Percentiles rank a stretch among this genome's conserved stretches.
phyloP scores from a whole-genome alignment of 2,888 invertebrate species.

The Pyrochroa serraticornis region DNA sequence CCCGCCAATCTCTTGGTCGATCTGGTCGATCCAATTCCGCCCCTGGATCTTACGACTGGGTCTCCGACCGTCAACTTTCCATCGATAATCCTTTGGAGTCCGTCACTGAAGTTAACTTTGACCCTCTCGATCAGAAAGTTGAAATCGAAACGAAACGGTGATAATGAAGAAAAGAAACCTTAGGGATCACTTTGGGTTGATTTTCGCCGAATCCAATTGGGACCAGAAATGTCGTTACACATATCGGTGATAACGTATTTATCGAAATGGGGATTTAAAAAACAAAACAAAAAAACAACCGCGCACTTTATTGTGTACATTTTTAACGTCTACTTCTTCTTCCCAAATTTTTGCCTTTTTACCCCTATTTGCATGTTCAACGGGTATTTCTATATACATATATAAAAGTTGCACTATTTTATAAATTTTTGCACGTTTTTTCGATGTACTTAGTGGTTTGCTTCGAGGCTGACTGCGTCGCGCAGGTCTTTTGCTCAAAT shows the following conservation, averaged over 20 bases:
- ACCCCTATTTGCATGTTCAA: slow-evolving; percentile 16
- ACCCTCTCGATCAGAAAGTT: slow-evolving; percentile 18
- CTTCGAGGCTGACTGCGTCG: slow-evolving; percentile 6
- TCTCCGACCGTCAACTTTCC: slow-evolving; percentile 47
- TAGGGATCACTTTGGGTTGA: not conserved
- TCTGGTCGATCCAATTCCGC: slow-evolving; percentile 78
- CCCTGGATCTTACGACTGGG: slow-evolving; percentile 67
- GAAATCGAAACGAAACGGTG: slow-evolving; percentile 24
- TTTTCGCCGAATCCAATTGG: slow-evolving; percentile 9
- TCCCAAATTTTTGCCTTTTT: slow-evolving; percentile 20
- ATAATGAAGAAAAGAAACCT: slow-evolving; percentile 12
- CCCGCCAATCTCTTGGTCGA: slow-evolving; percentile 54
- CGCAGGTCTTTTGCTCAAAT: slow-evolving; percentile 14
- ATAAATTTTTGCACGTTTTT: slow-evolving; percentile 24
- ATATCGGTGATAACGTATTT: slow-evolving; percentile 4
- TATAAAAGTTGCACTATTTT: slow-evolving; percentile 18
- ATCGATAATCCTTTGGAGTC: slow-evolving; percentile 49
- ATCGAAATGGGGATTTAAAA: slow-evolving; percentile 20
- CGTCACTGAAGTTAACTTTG: slow-evolving; percentile 48
- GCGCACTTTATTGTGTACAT: not conserved
- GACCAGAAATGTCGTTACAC: slow-evolving; percentile 13
- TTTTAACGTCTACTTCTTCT: not conserved
- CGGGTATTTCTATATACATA: slow-evolving; percentile 4
- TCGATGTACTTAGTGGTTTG: slow-evolving; percentile 11
- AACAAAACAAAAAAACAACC: slow-evolving; percentile 4